Evolutionary conservation across 1,140 invertebrate genomes (phyloP).

Genomic region (Hypsibius dujardini): DNA sequence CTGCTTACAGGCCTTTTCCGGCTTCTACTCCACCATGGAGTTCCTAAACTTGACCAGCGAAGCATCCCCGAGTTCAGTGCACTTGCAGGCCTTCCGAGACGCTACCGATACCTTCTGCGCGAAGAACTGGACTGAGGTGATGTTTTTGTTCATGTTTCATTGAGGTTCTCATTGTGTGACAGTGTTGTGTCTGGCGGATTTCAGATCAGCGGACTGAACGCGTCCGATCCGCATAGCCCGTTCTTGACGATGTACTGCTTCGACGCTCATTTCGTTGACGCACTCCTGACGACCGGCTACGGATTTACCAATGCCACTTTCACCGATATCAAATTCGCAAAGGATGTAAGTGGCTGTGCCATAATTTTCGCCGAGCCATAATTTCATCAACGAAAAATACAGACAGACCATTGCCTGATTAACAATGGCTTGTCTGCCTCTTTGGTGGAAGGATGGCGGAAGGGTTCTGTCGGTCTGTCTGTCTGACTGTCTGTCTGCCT

Average conservation of each 20-base stretch:
- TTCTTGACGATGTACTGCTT: constrained; percentile 8
- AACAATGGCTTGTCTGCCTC: no score
- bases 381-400: background rate
- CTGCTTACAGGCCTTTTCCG: constrained; percentile 14
- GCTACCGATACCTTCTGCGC: background rate
- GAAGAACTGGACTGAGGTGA: background rate
- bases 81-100: background rate
- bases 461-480: no score
- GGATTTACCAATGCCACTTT: background rate
- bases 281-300: background rate
- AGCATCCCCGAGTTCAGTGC: background rate
- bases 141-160: background rate
- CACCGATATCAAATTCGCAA: background rate
- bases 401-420: no score
- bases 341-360: background rate
- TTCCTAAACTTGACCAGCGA: background rate
- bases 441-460: no score
- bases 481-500: no score
- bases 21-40: constrained; percentile 6
- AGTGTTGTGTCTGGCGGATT: background rate
- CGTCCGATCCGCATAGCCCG: constrained; percentile 3
- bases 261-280: constrained; percentile 8
- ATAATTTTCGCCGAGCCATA: no score
- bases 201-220: background rate
- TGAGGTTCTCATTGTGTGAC: background rate